These are phyloP conservation scores for Melanotaenia parkinsoni DNA, from an alignment of 2,797 vertebrate species.

Conservation along the genomic window DNA sequence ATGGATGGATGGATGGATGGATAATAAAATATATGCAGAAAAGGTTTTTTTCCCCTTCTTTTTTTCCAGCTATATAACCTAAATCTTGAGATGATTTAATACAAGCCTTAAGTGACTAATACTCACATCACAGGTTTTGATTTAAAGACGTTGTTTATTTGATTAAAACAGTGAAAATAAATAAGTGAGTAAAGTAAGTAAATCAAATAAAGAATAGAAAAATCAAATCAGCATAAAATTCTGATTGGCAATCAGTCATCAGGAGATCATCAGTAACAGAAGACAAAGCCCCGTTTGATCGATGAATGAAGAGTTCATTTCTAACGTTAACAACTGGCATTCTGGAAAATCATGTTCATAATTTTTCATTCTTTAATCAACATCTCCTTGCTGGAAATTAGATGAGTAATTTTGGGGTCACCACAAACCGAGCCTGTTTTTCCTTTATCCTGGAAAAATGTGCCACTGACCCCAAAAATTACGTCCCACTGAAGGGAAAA, in stretches of 20 bases:
- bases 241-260: conserved; percentile 4
- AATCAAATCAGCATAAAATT: neutral
- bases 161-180: neutral
- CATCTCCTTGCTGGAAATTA: neutral
- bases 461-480: too few relatives aligned
- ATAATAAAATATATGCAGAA: too few relatives aligned
- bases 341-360: neutral
- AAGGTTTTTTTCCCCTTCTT: neutral
- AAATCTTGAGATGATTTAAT: too few relatives aligned
- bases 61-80: neutral
- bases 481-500: too few relatives aligned
- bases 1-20: too few relatives aligned
- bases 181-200: neutral
- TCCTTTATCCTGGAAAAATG: too few relatives aligned
- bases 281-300: conserved; percentile 13
- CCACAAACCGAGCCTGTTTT: too few relatives aligned
- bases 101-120: neutral
- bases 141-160: neutral
- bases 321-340: neutral
- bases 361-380: neutral
- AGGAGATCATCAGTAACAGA: conserved; percentile 3
- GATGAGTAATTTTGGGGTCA: neutral
- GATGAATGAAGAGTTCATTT: conserved; percentile 43
- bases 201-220: neutral
- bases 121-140: neutral